These are phyloP conservation scores for Trochalopteron elliotii DNA, from an alignment of 2,113 vertebrate species.

Conservation along the genomic window DNA sequence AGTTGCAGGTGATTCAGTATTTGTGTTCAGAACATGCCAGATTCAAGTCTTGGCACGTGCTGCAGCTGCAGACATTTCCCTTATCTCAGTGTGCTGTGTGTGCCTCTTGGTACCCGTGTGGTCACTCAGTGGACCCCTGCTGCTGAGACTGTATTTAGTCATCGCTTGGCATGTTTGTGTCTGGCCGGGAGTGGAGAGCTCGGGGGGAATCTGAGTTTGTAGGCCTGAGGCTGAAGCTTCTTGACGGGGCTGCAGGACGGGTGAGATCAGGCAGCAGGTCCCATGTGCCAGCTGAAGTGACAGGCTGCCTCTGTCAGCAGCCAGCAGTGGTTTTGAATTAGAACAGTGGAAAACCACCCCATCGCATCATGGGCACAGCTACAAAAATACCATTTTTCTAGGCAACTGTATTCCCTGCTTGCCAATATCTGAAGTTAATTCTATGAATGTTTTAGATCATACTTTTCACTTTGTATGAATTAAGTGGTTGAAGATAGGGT, in stretches of 20 bases:
- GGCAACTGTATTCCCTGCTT: neutral
- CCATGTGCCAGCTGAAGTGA: neutral
- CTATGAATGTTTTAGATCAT: neutral
- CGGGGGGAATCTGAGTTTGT: neutral
- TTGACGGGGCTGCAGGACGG: neutral
- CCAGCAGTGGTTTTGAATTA: neutral
- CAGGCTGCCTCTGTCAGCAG: neutral
- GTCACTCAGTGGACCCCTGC: neutral
- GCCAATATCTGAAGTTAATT: neutral
- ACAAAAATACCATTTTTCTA: neutral
- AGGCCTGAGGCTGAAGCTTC: neutral
- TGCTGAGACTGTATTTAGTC: neutral
- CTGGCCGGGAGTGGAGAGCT: neutral
- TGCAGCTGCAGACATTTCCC: neutral
- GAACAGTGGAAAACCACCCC: neutral
- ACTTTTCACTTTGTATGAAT: neutral
- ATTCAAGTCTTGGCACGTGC: neutral
- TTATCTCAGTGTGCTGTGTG: neutral
- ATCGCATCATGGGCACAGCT: accelerated
- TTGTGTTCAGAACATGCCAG: neutral
- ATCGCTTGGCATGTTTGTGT: neutral
- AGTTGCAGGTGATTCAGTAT: neutral
- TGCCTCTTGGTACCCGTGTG: neutral
- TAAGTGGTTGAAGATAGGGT: neutral
- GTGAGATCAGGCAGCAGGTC: neutral